Evolutionary conservation across 23 tunicate genomes (phyloP).

Genomic region (Styela clava): DNA sequence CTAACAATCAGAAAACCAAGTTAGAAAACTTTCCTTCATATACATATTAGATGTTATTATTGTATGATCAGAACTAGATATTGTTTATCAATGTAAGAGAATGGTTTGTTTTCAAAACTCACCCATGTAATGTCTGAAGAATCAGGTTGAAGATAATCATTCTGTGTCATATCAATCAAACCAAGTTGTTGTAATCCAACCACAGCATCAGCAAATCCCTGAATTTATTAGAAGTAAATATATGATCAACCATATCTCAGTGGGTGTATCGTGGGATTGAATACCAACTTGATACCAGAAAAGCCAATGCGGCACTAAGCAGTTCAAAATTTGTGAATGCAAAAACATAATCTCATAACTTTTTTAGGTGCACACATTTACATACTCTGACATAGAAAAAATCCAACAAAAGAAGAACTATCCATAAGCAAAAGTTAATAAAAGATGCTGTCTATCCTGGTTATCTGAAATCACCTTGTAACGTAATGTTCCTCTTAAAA

Average conservation of each 20-base stretch:
- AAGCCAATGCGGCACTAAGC: neutral
- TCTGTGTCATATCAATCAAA: slow-evolving; percentile 25
- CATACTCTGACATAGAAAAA: no score
- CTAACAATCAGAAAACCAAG: slow-evolving; percentile 27
- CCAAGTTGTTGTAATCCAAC: slow-evolving; percentile 68
- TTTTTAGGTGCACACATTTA: no score
- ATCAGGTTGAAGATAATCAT: slow-evolving; percentile 23
- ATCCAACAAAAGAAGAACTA: no score
- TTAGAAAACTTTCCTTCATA: neutral
- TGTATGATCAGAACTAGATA: no score
- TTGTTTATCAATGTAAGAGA: no score
- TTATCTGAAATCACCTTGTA: slow-evolving; percentile 77
- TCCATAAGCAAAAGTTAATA: no score
- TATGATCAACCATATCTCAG: no score
- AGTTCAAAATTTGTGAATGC: neutral
- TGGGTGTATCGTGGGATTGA: no score
- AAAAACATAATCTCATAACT: neutral
- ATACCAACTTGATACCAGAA: no score
- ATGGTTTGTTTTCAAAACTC: no score
- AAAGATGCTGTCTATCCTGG: no score
- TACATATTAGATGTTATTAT: no score
- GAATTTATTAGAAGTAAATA: neutral
- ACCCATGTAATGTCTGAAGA: slow-evolving; percentile 63
- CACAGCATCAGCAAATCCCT: slow-evolving; percentile 73
- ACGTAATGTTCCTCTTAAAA: slow-evolving; percentile 87